These are phyloP conservation scores for Mus spretus DNA, from an alignment of 2,797 vertebrate genomes.

Conservation along the genomic window DNA sequence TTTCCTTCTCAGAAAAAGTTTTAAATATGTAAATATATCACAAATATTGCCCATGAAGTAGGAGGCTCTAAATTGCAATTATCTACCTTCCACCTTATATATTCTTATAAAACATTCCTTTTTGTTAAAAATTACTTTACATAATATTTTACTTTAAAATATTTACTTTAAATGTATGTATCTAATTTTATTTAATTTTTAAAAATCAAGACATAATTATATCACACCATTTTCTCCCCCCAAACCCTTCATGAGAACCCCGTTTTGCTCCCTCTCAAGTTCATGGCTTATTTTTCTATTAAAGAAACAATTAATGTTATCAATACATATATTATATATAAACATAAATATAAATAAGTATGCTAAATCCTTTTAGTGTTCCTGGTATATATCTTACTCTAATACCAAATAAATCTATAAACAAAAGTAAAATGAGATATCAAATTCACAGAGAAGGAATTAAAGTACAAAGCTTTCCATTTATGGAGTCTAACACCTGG, in stretches of 20 bases:
- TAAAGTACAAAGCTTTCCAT: neutral
- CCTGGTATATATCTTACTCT: neutral
- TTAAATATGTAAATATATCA: neutral
- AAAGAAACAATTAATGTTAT: neutral
- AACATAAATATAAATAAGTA: neutral
- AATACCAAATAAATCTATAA: neutral
- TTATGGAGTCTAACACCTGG: neutral
- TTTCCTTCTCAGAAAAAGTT: neutral
- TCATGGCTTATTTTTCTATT: neutral
- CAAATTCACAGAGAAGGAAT: neutral
- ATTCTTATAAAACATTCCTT: neutral
- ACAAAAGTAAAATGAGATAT: neutral
- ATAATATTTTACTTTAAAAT: neutral
- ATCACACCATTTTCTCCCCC: too few species aligned
- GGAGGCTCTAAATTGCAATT: accelerated
- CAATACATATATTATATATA: neutral
- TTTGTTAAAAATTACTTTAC: neutral
- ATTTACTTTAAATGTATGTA: too few species aligned
- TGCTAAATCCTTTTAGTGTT: neutral
- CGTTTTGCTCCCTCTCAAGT: neutral
- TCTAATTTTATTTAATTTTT: neutral
- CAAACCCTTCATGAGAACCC: neutral
- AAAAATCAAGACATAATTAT: neutral
- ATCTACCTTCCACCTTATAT: neutral
- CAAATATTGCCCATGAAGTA: neutral